phyloP scores from a whole-genome alignment of 2,113 vertebrate species.

The Otolemur garnettii region DNA sequence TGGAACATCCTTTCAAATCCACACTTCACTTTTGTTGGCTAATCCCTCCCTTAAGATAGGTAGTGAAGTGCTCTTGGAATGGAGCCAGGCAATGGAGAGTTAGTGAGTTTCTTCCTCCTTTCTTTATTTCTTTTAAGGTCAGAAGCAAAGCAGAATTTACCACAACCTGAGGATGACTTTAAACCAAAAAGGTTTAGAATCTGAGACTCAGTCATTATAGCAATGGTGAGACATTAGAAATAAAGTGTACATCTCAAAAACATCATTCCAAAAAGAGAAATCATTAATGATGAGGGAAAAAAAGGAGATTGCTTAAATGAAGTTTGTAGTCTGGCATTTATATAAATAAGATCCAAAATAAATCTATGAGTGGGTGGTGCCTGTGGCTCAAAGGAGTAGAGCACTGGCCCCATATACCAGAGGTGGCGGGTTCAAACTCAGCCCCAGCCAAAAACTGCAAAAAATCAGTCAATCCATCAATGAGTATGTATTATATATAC shows the following conservation, averaged over 20 bases:
- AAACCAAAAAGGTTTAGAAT: not conserved
- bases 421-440: too few relatives aligned
- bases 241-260: not conserved
- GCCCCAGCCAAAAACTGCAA: too few relatives aligned
- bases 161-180: not conserved
- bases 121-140: slow-evolving; percentile 33
- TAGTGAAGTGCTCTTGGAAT: slow-evolving; percentile 27
- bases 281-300: not conserved
- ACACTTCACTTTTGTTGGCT: slow-evolving; percentile 26
- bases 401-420: too few relatives aligned
- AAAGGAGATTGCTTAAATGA: slow-evolving; percentile 25
- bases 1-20: slow-evolving; percentile 61
- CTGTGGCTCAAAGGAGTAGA: too few relatives aligned
- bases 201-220: not conserved
- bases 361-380: too few relatives aligned
- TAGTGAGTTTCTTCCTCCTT: slow-evolving; percentile 30
- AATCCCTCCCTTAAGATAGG: slow-evolving; percentile 34
- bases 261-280: not conserved
- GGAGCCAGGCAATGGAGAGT: not conserved
- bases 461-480: not conserved
- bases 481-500: too few relatives aligned
- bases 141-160: slow-evolving; percentile 39
- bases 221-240: slow-evolving; percentile 29
- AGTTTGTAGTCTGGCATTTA: not conserved
- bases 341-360: slow-evolving; percentile 12